Conservation (phyloP, 2,888 invertebrate genomes). For the Drosophila anomelani region DNA sequence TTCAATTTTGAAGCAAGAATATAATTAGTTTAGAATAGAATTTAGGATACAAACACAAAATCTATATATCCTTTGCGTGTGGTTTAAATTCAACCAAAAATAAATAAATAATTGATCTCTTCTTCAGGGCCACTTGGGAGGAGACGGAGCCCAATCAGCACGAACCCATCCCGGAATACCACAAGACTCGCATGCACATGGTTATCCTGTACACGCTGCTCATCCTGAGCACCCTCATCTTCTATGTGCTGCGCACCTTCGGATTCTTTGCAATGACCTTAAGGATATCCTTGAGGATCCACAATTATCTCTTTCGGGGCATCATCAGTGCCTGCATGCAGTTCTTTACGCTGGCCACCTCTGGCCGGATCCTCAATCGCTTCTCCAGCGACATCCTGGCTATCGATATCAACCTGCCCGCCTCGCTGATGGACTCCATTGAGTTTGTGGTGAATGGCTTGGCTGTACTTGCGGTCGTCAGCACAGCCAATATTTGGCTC, state of each 20-base stretch:
- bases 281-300: conserved; percentile 89
- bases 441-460: conserved; percentile 84
- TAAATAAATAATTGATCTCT: too few species aligned
- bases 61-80: too few species aligned
- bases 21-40: too few species aligned
- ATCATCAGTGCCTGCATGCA: conserved; percentile 89
- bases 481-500: conserved; percentile 87
- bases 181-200: conserved; percentile 65
- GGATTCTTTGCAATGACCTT: conserved; percentile 91
- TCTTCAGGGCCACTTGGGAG: conserved; percentile 83
- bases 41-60: too few species aligned
- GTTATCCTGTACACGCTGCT: conserved; percentile 79
- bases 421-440: conserved; percentile 87
- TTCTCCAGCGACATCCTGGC: conserved; percentile 91
- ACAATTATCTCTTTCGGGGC: conserved; percentile 91
- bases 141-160: conserved; percentile 71
- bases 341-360: conserved; percentile 90
- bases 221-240: conserved; percentile 78
- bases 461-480: conserved; percentile 87
- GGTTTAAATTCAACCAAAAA: too few species aligned
- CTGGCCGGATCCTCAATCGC: conserved; percentile 89
- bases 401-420: conserved; percentile 87
- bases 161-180: conserved; percentile 58
- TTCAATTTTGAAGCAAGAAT: too few species aligned
- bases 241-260: conserved; percentile 87